These are phyloP conservation scores for Gila robusta DNA, from an alignment of 2,797 vertebrate species.

Conservation along the genomic window DNA sequence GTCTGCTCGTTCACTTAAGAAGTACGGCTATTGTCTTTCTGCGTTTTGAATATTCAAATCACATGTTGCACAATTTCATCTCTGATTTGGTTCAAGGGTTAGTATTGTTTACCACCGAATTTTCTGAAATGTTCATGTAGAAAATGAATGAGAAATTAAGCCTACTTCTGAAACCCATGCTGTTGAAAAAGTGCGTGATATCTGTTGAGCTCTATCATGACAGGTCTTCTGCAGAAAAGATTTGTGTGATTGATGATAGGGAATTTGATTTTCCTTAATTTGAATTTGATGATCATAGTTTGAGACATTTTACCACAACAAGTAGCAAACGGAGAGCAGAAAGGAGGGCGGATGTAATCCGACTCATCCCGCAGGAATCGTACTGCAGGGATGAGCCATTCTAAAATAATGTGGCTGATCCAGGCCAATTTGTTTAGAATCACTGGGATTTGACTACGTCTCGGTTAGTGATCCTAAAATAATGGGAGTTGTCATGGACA, in stretches of 20 bases:
- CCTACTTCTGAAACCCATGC: neutral
- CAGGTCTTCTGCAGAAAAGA: neutral
- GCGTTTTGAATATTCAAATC: conserved; percentile 7
- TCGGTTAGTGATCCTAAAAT: conserved; percentile 44
- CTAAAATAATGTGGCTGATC: conserved; percentile 38
- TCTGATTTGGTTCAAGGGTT: conserved; percentile 9
- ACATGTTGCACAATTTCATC: neutral
- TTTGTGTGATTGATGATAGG: neutral
- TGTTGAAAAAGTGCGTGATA: neutral
- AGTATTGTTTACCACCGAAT: neutral
- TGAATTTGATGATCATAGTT: conserved; percentile 7
- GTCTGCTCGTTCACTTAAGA: neutral
- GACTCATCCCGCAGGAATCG: neutral
- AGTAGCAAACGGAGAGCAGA: neutral
- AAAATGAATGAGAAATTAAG: conserved; percentile 7
- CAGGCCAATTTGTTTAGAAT: conserved; percentile 35
- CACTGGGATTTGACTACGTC: conserved; percentile 27
- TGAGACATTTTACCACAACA: conserved; percentile 8
- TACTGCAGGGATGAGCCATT: conserved; percentile 9
- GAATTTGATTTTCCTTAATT: conserved; percentile 24
- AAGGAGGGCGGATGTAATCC: conserved; percentile 25
- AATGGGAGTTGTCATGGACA: conserved; percentile 41
- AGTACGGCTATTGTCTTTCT: neutral
- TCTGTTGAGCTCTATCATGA: neutral
- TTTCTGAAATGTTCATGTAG: neutral